Evolutionary conservation across 2,797 vertebrate genomes (phyloP).

Genomic region (Myotis findleyi): DNA sequence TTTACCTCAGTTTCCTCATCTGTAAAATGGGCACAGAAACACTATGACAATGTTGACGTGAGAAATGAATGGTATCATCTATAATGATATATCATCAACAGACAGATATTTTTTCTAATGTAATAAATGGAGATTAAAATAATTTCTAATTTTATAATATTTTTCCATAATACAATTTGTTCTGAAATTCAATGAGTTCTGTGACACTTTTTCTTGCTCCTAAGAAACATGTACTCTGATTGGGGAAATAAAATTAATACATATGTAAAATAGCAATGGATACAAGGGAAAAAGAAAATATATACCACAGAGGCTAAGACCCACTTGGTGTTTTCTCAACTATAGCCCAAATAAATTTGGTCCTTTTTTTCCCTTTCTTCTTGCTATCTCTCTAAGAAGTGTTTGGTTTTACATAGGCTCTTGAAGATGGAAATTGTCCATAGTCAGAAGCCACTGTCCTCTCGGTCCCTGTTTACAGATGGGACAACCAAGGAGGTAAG

Average conservation of each 20-base stretch:
- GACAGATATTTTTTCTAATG: neutral
- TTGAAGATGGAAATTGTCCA: neutral
- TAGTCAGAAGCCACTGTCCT: neutral
- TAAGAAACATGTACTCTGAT: neutral
- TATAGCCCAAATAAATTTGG: neutral
- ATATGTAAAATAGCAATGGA: neutral
- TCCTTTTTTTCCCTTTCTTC: constrained; percentile 22
- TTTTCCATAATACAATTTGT: neutral
- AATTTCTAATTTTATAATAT: neutral
- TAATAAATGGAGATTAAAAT: neutral
- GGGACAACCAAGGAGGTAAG: neutral
- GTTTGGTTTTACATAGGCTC: neutral
- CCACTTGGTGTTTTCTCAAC: neutral
- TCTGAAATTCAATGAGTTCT: neutral
- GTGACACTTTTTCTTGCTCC: neutral
- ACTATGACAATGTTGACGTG: neutral
- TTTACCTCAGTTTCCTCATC: neutral
- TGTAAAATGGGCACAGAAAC: neutral
- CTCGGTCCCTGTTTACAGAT: neutral
- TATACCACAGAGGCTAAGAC: neutral
- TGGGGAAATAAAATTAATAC: constrained; percentile 3
- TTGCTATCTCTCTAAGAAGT: neutral
- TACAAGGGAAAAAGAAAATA: constrained; percentile 35
- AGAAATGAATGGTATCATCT: neutral
- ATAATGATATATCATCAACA: neutral